These are phyloP conservation scores for Eubucco bourcierii DNA, from an alignment of 2,113 vertebrate species.

Conservation along the genomic window DNA sequence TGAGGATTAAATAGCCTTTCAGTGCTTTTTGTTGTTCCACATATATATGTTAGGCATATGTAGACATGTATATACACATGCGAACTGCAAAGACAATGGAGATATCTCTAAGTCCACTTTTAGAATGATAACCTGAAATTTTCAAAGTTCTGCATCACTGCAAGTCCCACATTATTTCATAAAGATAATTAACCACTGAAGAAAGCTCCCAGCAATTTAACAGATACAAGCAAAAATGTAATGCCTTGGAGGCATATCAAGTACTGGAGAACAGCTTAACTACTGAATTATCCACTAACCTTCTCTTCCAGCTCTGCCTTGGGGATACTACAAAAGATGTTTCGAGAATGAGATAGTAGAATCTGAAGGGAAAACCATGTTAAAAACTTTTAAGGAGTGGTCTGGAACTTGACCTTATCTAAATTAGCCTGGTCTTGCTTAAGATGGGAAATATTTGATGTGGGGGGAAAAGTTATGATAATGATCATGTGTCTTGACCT, in stretches of 20 bases:
- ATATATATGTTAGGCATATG: too few relatives aligned
- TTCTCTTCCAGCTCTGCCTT: conserved; percentile 54
- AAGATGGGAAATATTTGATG: conserved; percentile 13
- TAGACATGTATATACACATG: not conserved
- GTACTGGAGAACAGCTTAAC: conserved; percentile 64
- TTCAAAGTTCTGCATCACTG: conserved; percentile 12
- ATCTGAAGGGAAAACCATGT: conserved; percentile 7
- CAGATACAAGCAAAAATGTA: conserved; percentile 14
- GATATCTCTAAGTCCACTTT: not conserved
- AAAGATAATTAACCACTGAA: conserved; percentile 64
- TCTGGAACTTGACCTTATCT: conserved; percentile 57
- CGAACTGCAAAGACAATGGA: not conserved
- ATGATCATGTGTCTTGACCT: conserved; percentile 49
- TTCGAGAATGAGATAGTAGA: conserved; percentile 44
- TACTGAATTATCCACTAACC: conserved; percentile 65
- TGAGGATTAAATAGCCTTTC: not conserved
- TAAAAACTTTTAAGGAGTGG: conserved; percentile 37
- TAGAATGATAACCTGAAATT: not conserved
- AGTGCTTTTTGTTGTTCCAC: not conserved
- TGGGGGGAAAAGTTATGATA: conserved; percentile 21
- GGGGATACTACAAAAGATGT: conserved; percentile 46
- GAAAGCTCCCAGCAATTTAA: conserved; percentile 58
- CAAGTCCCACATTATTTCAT: conserved; percentile 44
- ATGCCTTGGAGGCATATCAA: conserved; percentile 61
- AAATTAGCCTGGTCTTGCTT: conserved; percentile 41